These are phyloP conservation scores for Oligia strigilis DNA, from an alignment of 2,888 invertebrate genomes.

Conservation along the genomic window DNA sequence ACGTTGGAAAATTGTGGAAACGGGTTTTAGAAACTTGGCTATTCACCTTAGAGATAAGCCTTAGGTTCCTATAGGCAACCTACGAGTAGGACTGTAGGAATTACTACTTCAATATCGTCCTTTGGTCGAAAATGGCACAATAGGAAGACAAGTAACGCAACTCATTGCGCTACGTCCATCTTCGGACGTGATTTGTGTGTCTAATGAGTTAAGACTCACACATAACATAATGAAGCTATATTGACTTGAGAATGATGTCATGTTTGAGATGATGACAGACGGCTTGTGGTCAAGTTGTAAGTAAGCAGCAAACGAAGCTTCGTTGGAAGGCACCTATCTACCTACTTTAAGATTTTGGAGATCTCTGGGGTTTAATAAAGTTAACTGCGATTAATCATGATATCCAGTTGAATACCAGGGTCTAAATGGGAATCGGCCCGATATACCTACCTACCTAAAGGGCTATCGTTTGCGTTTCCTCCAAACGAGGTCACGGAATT, in stretches of 20 bases:
- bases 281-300: conserved; percentile 28
- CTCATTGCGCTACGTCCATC: conserved; percentile 49
- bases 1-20: conserved; percentile 55
- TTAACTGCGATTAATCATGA: neutral
- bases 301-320: conserved; percentile 3
- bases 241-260: conserved; percentile 58
- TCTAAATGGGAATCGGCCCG: neutral
- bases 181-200: conserved; percentile 61
- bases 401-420: neutral
- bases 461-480: neutral
- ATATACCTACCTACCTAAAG: neutral
- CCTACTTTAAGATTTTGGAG: neutral
- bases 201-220: conserved; percentile 49
- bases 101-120: conserved; percentile 14
- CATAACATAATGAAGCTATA: conserved; percentile 36
- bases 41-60: conserved; percentile 32
- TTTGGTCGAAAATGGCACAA: conserved; percentile 61
- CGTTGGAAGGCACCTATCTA: neutral
- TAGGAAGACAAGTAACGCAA: conserved; percentile 41
- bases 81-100: neutral
- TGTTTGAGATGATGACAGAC: conserved; percentile 40
- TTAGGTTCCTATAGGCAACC: neutral
- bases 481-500: conserved; percentile 18
- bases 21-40: conserved; percentile 44
- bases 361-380: neutral